Evolutionary conservation across 2,888 invertebrate genomes (phyloP).

Genomic region (Heteromyza rotundicornis): DNA sequence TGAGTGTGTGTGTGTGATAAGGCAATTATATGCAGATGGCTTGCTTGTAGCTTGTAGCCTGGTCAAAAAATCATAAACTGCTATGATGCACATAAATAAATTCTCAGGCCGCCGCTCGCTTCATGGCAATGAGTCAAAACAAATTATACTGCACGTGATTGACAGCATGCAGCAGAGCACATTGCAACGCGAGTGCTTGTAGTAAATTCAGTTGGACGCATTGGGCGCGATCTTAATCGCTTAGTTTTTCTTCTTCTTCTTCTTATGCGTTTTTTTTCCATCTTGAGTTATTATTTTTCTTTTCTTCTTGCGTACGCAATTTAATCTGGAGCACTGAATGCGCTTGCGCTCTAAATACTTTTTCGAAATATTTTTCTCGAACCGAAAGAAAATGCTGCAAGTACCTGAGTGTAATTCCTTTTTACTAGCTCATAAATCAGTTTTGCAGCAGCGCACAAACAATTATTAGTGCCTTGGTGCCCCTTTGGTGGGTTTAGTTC

Average conservation of each 20-base stretch:
- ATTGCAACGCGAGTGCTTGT: no score
- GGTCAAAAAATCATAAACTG: not conserved
- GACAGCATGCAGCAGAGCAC: slow-evolving; percentile 32
- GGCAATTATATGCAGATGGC: not conserved
- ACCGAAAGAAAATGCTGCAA: not conserved
- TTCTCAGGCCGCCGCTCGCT: slow-evolving; percentile 12
- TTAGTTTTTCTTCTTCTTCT: slow-evolving; percentile 13
- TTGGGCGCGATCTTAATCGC: slow-evolving; percentile 15
- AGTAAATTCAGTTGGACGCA: no score
- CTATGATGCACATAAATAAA: not conserved
- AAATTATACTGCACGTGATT: slow-evolving; percentile 48
- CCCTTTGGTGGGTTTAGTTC: no score
- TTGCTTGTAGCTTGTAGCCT: not conserved
- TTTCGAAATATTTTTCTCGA: no score
- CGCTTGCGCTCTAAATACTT: no score
- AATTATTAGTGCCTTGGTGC: not conserved
- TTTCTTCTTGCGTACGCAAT: not conserved
- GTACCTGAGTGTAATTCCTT: not conserved
- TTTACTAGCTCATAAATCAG: not conserved
- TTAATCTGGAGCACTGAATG: not conserved
- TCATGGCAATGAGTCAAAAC: slow-evolving; percentile 55
- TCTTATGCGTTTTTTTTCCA: no score
- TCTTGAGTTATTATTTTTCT: no score
- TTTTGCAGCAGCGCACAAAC: not conserved
- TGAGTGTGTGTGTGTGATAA: not conserved